Percentiles rank a stretch among this genome's conserved stretches.
Conservation (phyloP, 64 coral and sea anemone species). For the Dendronephthya gigantea region DNA sequence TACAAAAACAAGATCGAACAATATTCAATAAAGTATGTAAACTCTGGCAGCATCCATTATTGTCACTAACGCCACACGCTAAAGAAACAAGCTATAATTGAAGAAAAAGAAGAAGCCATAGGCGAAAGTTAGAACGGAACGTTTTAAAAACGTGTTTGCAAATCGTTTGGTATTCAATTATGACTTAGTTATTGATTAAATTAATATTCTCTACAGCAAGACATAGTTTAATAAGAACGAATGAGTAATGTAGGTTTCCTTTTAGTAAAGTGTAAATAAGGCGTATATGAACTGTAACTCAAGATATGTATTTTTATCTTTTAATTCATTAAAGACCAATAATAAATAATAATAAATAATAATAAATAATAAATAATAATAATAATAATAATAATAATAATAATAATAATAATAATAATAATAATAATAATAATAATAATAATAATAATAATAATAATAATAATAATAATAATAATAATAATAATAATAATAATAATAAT, state of each 20-base stretch:
- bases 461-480: too few species aligned
- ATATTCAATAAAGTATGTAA: constrained; percentile 14
- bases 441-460: too few species aligned
- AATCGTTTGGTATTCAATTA: constrained; percentile 26
- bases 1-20: constrained; percentile 33
- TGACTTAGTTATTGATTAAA: constrained; percentile 31
- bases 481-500: too few species aligned
- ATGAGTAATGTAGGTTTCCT: constrained; percentile 20
- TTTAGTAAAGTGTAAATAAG: too few species aligned
- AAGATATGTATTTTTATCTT: constrained; percentile 37
- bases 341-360: too few species aligned
- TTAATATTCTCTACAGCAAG: background rate
- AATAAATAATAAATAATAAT: constrained; percentile 29
- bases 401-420: too few species aligned
- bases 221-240: constrained; percentile 16
- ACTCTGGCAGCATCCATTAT: constrained; percentile 10
- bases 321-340: too few species aligned
- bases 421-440: too few species aligned
- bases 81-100: constrained; percentile 8
- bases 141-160: constrained; percentile 25
- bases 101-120: constrained; percentile 1
- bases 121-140: constrained; percentile 30
- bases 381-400: too few species aligned
- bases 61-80: background rate
- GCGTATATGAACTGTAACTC: constrained; percentile 24